Conservation (phyloP, 2,888 invertebrate genomes). For the Amaurobius ferox region DNA sequence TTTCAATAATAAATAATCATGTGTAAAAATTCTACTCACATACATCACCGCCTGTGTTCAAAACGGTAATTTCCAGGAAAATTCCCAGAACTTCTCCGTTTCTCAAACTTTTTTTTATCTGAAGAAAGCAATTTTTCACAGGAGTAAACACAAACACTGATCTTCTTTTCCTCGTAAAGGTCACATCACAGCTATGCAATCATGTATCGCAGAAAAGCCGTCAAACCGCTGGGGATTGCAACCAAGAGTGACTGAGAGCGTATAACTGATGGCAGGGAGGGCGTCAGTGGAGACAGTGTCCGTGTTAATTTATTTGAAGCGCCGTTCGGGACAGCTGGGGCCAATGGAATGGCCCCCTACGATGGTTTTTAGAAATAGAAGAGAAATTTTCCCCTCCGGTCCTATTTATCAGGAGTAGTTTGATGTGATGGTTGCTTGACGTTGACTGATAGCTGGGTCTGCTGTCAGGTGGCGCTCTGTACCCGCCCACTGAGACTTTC, state of each 20-base stretch:
- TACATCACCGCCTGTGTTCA: no score
- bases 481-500: constrained; percentile 44
- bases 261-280: constrained; percentile 49
- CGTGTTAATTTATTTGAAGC: constrained; percentile 65
- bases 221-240: constrained; percentile 27
- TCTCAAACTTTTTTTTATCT: not conserved
- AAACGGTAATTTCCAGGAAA: no score
- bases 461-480: constrained; percentile 48
- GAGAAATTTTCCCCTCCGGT: not conserved
- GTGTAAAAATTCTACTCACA: no score
- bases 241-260: constrained; percentile 47
- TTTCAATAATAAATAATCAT: no score
- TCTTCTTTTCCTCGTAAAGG: constrained; percentile 1
- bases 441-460: constrained; percentile 55
- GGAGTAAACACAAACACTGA: not conserved
- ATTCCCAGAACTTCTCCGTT: no score
- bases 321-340: constrained; percentile 50
- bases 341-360: constrained; percentile 27
- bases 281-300: constrained; percentile 59
- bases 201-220: constrained; percentile 9
- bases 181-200: constrained; percentile 16
- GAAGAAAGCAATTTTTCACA: not conserved
- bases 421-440: constrained; percentile 65
- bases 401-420: constrained; percentile 57
- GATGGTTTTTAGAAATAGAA: constrained; percentile 40